These are phyloP conservation scores for Myrmophylax atrothorax DNA, from an alignment of 2,113 vertebrate species.

Conservation along the genomic window DNA sequence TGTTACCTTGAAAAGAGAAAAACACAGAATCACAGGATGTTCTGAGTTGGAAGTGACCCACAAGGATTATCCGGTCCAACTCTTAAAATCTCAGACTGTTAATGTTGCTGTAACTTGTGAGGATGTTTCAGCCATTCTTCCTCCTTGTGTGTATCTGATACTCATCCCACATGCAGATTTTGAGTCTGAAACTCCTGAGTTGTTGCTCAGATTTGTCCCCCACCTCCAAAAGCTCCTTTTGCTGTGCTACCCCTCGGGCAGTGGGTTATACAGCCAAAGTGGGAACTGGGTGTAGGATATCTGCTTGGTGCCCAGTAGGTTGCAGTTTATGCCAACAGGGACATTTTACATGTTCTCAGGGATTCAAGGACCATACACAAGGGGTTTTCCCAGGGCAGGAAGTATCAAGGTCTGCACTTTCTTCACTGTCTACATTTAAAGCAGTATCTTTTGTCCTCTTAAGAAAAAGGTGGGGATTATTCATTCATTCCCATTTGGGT, in stretches of 20 bases:
- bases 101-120: background rate
- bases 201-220: background rate
- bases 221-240: background rate
- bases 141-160: rapidly evolving
- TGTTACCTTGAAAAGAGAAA: background rate
- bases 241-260: background rate
- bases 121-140: background rate
- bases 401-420: background rate
- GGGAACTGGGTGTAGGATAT: background rate
- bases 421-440: background rate
- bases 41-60: background rate
- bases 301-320: background rate
- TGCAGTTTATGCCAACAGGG: background rate
- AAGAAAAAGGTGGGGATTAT: background rate
- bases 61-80: background rate
- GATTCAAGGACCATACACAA: background rate
- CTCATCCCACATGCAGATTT: background rate
- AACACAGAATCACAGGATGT: background rate
- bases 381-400: background rate
- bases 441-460: background rate
- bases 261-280: background rate
- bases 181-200: background rate
- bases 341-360: background rate
- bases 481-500: background rate
- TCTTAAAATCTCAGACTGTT: background rate